Evolutionary conservation across 1,140 invertebrate species (phyloP).

Genomic region (Pachyrhynchus sulphureomaculatus): DNA sequence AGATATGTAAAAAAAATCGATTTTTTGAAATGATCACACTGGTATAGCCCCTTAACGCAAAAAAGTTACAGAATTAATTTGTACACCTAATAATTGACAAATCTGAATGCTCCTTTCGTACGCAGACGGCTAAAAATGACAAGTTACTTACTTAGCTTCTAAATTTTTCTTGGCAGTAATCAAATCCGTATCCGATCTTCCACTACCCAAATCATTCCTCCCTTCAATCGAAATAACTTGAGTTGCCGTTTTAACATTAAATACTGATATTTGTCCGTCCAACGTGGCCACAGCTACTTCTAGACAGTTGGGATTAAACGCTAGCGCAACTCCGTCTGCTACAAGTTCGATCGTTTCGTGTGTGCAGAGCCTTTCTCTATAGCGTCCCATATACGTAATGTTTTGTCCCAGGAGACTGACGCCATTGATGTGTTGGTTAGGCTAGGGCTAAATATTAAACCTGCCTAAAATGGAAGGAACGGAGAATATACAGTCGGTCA

Average conservation of each 20-base stretch:
- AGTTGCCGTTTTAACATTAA: slow-evolving; percentile 68
- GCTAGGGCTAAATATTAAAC: slow-evolving; percentile 76
- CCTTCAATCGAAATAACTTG: slow-evolving; percentile 85
- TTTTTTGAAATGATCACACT: no score
- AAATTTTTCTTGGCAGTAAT: slow-evolving; percentile 84
- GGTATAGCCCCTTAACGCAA: no score
- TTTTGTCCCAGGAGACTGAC: slow-evolving; percentile 94
- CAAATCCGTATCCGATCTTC: slow-evolving; percentile 78
- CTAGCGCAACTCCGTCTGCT: slow-evolving; percentile 81
- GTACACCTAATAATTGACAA: no score
- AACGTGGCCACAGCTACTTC: slow-evolving; percentile 90
- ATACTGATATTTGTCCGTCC: slow-evolving; percentile 86
- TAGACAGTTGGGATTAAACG: slow-evolving; percentile 84
- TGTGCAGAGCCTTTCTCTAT: slow-evolving; percentile 76
- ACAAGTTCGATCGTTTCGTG: slow-evolving; percentile 80
- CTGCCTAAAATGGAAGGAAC: no score
- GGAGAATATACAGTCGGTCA: no score
- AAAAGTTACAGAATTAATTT: no score
- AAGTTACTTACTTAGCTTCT: slow-evolving; percentile 73
- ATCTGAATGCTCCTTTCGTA: no score
- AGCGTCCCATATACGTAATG: slow-evolving; percentile 88
- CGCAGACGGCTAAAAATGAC: no score
- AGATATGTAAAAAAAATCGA: no score
- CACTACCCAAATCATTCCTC: slow-evolving; percentile 82
- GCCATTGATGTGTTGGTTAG: slow-evolving; percentile 72